phyloP scores from a whole-genome alignment of 2,888 invertebrate species.

The Lycophotia porphyrea region DNA sequence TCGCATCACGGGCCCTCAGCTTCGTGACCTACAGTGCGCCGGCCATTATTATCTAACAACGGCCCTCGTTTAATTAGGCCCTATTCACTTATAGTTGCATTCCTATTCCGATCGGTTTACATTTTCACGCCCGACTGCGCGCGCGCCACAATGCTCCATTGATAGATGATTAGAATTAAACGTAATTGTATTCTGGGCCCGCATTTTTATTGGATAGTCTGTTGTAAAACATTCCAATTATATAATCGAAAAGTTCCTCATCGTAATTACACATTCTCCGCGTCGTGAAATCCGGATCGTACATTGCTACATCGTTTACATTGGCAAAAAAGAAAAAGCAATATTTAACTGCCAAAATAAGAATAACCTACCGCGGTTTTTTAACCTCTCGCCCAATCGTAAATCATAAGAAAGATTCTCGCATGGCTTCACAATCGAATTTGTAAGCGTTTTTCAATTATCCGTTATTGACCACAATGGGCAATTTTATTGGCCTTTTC shows the following conservation, averaged over 20 bases:
- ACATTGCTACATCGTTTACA: conserved; percentile 58
- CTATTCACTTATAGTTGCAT: conserved; percentile 86
- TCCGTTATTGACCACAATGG: conserved; percentile 88
- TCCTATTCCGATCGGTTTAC: conserved; percentile 83
- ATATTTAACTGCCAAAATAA: conserved; percentile 73
- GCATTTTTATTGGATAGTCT: conserved; percentile 47
- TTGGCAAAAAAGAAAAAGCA: conserved; percentile 58
- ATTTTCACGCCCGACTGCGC: conserved; percentile 81
- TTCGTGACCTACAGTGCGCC: conserved; percentile 78
- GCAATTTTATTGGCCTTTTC: conserved; percentile 85
- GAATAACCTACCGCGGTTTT: conserved; percentile 74
- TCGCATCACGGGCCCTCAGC: conserved; percentile 74
- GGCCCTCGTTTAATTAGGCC: conserved; percentile 85
- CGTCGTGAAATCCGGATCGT: conserved; percentile 37
- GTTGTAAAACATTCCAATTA: conserved; percentile 54
- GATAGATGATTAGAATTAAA: conserved; percentile 78
- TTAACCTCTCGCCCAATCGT: conserved; percentile 79
- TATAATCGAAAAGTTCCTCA: conserved; percentile 27
- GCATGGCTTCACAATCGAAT: conserved; percentile 86
- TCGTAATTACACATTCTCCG: conserved; percentile 43
- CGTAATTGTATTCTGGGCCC: conserved; percentile 68
- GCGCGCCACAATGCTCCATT: conserved; percentile 76
- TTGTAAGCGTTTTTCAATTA: conserved; percentile 89
- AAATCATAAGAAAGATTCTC: conserved; percentile 85
- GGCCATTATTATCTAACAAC: conserved; percentile 79